Evolutionary conservation across 2,113 vertebrate genomes (phyloP).

Genomic region (Alaudala cheleensis): DNA sequence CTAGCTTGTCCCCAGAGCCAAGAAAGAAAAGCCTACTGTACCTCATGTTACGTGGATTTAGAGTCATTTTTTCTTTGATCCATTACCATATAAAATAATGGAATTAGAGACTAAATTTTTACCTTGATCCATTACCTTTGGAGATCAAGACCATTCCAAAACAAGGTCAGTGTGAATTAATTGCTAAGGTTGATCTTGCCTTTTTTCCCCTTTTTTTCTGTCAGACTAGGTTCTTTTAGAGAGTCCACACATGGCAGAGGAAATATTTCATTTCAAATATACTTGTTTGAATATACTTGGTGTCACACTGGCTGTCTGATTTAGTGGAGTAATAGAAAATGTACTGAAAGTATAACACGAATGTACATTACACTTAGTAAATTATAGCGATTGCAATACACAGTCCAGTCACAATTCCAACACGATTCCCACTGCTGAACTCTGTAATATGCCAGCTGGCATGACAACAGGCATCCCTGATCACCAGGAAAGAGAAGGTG

Average conservation of each 20-base stretch:
- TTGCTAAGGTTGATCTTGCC: not conserved
- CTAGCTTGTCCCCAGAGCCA: not conserved
- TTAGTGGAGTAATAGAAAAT: not conserved
- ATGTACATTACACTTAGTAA: not conserved
- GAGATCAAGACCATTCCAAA: not conserved
- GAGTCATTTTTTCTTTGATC: not conserved
- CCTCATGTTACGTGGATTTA: not conserved
- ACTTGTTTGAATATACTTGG: not conserved
- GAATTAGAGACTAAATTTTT: not conserved
- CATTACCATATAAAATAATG: not conserved
- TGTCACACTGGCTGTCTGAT: not conserved
- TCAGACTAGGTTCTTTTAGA: not conserved
- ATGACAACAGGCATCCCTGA: not conserved
- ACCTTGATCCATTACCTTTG: not conserved
- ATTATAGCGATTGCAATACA: not conserved
- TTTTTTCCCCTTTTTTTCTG: fast-evolving
- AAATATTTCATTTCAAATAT: not conserved
- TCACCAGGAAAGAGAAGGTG: not conserved
- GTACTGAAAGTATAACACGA: not conserved
- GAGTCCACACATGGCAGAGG: not conserved
- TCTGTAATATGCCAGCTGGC: not conserved
- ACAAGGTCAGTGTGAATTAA: not conserved
- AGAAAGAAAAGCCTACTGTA: not conserved
- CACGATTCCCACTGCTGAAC: not conserved
- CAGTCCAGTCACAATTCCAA: not conserved